phyloP scores from a whole-genome alignment of 2,888 invertebrate genomes.

The Ochropleura plecta region DNA sequence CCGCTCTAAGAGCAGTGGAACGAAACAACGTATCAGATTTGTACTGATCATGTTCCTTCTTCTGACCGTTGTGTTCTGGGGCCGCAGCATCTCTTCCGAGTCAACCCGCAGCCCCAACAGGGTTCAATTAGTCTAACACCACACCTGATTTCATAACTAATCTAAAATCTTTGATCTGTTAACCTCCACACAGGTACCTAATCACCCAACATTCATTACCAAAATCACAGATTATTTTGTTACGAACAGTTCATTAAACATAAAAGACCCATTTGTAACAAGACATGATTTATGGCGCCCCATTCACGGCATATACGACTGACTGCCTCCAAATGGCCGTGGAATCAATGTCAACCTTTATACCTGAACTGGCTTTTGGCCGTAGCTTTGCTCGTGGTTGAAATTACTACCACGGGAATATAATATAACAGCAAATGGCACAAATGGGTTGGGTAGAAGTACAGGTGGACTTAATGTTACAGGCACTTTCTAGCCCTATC shows the following conservation, averaged over 20 bases:
- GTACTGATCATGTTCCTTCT: no score
- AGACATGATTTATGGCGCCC: constrained; percentile 32
- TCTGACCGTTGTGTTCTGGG: no score
- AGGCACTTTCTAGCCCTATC: no score
- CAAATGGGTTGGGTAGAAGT: no score
- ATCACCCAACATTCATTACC: constrained; percentile 10
- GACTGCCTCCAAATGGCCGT: constrained; percentile 40
- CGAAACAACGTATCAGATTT: no score
- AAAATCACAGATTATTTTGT: constrained; percentile 13
- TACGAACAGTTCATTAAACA: constrained; percentile 32
- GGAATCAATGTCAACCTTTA: constrained; percentile 30
- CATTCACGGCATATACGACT: constrained; percentile 27
- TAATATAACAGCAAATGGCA: no score
- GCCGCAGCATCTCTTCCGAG: no score
- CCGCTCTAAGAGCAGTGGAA: no score
- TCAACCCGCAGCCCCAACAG: no score
- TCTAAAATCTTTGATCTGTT: background rate
- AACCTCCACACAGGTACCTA: background rate
- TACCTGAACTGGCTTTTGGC: background rate
- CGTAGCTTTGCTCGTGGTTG: background rate
- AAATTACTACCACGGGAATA: background rate
- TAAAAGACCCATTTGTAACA: constrained; percentile 18
- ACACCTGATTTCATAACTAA: background rate
- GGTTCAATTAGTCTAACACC: no score
- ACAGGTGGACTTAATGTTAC: no score